Evolutionary conservation across 2,113 vertebrate genomes (phyloP), one percentile per base, ranked within the genome.

Genomic region (human (Homo sapiens)): DNA sequence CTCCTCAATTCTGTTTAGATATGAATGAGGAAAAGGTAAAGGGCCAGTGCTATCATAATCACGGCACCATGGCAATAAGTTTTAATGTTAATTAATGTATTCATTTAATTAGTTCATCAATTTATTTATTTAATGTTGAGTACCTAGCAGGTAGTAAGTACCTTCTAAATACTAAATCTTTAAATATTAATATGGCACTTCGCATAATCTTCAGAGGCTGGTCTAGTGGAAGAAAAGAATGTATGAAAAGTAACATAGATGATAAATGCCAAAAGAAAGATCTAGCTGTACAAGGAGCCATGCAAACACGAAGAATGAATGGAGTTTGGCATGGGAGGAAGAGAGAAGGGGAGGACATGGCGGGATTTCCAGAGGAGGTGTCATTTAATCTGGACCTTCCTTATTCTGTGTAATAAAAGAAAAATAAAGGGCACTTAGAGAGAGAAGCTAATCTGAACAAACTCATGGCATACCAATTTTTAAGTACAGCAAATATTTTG

Each of bases 1-100:
- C 23, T 86, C 8, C 85, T 82, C n/a, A 40, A 8, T 88, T 90
- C 40, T n/a, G 22, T 75, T 68, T 90, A 91, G 81, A 87, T 17
- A 57, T 91, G 38, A 80, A 76, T 59, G 40, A 96, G 50, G 84
- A 94, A 38, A 87, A 94, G 59, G 18, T 25, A 90, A 88, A 93
- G n/a, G 40, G 57, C 35, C 23, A 93, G 5, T 61, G 35, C 64
- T 81, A 14, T 35, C 40, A 70, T 66, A 88, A 84, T 89, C 12
- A 66, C 48, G 45, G 14, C 8, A 89, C 89, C 7, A 73, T 55
- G 32, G 14, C 8, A 61, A 70, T 87, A 81, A 43, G 3, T 76
- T 50, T 85, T 84, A 76, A 13, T 40, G 7, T 75, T 75, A 80
- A 84, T 75, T 88, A 43, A n/a, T 79, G 88, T 55, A 87, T 84